Evolutionary conservation across 2,113 vertebrate species (phyloP).

Genomic region (Phyllostomus discolor): DNA sequence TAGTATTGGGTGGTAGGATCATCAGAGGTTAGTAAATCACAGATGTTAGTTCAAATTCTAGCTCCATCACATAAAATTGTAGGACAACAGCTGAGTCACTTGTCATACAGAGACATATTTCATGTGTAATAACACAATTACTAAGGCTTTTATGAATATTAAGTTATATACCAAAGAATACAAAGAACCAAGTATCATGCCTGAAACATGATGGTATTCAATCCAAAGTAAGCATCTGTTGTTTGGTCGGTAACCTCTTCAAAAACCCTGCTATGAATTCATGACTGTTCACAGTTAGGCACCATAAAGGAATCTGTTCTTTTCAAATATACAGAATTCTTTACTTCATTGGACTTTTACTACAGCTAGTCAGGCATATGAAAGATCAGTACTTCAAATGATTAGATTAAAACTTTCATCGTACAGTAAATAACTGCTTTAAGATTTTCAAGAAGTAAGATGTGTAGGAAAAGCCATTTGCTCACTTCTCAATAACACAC

Average conservation of each 20-base stretch:
- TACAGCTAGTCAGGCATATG: not conserved
- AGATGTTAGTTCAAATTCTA: not conserved
- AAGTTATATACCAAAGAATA: not conserved
- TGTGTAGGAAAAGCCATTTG: not conserved
- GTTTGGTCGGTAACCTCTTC: not conserved
- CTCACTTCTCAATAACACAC: not conserved
- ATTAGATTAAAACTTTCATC: not conserved
- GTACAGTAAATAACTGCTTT: not conserved
- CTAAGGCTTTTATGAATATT: not conserved
- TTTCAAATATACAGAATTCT: not conserved
- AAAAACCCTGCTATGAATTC: not conserved
- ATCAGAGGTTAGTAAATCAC: not conserved
- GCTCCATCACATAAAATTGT: not conserved
- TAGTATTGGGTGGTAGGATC: not conserved
- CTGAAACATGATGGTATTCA: not conserved
- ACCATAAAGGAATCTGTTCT: not conserved
- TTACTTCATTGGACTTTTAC: not conserved
- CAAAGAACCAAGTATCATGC: not conserved
- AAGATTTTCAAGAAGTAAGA: not conserved
- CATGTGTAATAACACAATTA: not conserved
- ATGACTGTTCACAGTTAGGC: not conserved
- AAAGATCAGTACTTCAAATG: not conserved
- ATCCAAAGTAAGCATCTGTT: not conserved
- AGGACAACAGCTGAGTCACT: not conserved
- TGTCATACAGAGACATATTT: not conserved